Percentiles rank a stretch among this genome's conserved stretches.
phyloP scores from a whole-genome alignment of 2,113 vertebrate genomes.

The Tinamus guttatus region DNA sequence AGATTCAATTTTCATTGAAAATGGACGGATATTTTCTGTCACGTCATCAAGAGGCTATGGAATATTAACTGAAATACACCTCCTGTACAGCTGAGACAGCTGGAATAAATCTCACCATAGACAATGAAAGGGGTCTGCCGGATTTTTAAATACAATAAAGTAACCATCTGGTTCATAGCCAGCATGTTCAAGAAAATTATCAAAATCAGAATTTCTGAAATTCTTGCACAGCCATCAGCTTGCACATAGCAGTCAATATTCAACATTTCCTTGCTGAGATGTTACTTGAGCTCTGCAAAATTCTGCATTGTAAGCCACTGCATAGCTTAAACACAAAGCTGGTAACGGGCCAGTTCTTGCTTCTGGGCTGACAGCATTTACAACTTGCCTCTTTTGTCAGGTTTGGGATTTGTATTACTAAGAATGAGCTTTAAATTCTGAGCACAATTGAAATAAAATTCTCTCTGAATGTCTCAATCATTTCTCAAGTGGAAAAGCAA shows the following conservation, averaged over 20 bases:
- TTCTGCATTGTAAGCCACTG: background rate
- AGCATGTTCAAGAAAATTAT: background rate
- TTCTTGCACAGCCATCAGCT: background rate
- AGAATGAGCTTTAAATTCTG: background rate
- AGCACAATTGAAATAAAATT: background rate
- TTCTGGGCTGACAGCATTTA: background rate
- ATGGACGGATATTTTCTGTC: background rate
- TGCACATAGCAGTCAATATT: background rate
- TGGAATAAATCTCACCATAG: background rate
- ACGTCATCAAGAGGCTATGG: background rate
- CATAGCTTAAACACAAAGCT: background rate
- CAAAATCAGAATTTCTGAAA: background rate
- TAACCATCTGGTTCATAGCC: background rate
- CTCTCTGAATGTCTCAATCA: background rate
- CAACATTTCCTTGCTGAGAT: background rate
- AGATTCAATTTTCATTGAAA: background rate
- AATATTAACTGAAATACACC: background rate
- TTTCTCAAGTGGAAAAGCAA: background rate
- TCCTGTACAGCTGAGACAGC: background rate
- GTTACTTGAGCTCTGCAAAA: background rate
- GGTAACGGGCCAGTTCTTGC: background rate
- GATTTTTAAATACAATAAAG: background rate
- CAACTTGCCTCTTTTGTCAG: rapidly evolving
- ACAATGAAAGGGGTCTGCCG: background rate
- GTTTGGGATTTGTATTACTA: background rate